These are phyloP conservation scores for Pelodytes ibericus DNA, from an alignment of 2,797 vertebrate genomes.

Conservation along the genomic window DNA sequence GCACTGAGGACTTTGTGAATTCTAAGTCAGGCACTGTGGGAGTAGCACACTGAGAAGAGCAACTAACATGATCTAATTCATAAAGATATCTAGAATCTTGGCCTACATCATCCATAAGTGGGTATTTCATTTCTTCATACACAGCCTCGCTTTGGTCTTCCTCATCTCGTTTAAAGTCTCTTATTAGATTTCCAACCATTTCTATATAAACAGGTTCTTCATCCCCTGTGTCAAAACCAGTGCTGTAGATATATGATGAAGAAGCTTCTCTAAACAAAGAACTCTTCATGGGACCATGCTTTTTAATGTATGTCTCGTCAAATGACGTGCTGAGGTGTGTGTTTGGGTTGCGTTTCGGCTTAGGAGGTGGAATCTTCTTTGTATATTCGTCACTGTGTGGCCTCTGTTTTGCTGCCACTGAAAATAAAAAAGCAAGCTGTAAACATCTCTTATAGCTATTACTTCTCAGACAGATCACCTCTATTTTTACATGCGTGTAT, in stretches of 20 bases:
- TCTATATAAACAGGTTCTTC: conserved; percentile 98
- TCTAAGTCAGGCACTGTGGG: conserved; percentile 92
- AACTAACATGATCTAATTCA: conserved; percentile 83
- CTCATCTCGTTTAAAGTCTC: conserved; percentile 81
- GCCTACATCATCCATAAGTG: conserved; percentile 89
- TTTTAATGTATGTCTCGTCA: conserved; percentile 92
- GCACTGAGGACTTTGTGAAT: conserved; percentile 81
- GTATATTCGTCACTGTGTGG: conserved; percentile 95
- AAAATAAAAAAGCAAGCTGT: conserved; percentile 53
- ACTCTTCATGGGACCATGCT: conserved; percentile 76
- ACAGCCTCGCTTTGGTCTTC: conserved; percentile 94
- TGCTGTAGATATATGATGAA: conserved; percentile 82
- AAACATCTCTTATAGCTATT: no score
- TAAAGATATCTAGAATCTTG: conserved; percentile 77
- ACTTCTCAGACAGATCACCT: no score
- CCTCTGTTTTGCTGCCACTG: conserved; percentile 79
- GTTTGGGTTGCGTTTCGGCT: conserved; percentile 96
- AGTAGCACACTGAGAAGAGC: conserved; percentile 91
- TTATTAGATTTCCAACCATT: conserved; percentile 91
- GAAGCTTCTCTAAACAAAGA: conserved; percentile 79
- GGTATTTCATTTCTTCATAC: conserved; percentile 99
- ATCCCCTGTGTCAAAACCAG: conserved; percentile 83
- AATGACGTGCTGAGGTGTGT: conserved; percentile 97
- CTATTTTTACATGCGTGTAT: no score
- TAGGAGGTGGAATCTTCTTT: conserved; percentile 95